Evolutionary conservation across 2,797 vertebrate species (phyloP), one percentile per base, ranked within the genome.

Genomic region (Podargus strigoides): DNA sequence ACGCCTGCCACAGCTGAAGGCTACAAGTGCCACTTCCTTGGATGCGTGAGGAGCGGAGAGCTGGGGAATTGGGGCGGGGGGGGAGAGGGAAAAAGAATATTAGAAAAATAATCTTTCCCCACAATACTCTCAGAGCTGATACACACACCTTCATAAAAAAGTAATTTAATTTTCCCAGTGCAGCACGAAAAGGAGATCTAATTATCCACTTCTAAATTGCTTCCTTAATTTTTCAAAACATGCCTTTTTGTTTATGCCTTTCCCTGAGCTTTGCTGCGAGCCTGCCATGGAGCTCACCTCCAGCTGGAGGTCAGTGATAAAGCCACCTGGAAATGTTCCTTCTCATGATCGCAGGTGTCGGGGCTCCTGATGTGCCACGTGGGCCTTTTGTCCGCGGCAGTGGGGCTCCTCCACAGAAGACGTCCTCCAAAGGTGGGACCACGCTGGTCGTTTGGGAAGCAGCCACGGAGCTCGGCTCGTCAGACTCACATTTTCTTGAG

Each of bases 91-190:
- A 60, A 8, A 89, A 93, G 95, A 96, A 93, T 97, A 97, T 97
- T 97, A 97, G 97, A 96, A 97, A 97, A 98, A 96, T 95, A 96
- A 97, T 98, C 97, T 92, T 95, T 95, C 83, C 73, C 67, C 55
- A 93, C 44, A 73, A 93, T 95, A 72, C 86, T 95, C 96, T 96
- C 92, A 26, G 93, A 98, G 97, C 93, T 85, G 95, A 97, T 96
- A 66, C 68, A 17, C 95, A 96, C 93, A 97, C 95, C 95, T 97
- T 98, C 96, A 96, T 96, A 97, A 97, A 97, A 96, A 97, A 93
- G 96, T 97, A 97, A 98, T 97, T 98, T 96, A 98, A 98, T 98
- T 98, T 98, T 96, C 96, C 95, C 95, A 96, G 95, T 91, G 97
- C 95, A 90, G 95, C 96, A 89, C 76, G 60, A 97, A 96, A 93